These are phyloP conservation scores for Regulus satrapa DNA, from an alignment of 2,113 vertebrate genomes.

Conservation along the genomic window DNA sequence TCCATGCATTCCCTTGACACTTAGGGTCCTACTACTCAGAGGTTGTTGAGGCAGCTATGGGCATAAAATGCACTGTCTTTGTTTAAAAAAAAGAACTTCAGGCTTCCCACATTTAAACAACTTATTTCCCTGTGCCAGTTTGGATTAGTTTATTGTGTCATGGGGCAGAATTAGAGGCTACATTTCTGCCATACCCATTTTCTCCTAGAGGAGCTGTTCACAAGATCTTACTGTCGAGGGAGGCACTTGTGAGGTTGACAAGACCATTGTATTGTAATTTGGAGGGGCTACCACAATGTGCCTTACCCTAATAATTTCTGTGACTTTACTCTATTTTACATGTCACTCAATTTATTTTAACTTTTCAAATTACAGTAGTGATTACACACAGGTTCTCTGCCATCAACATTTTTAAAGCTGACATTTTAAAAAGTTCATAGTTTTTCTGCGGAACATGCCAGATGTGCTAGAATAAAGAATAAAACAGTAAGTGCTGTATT, in stretches of 20 bases:
- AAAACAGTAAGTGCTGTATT: background rate
- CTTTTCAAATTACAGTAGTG: background rate
- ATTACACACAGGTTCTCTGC: background rate
- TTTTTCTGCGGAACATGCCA: background rate
- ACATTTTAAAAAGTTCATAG: background rate
- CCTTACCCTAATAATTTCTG: background rate
- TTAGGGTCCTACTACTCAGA: background rate
- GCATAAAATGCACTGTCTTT: background rate
- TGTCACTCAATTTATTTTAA: background rate
- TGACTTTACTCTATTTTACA: background rate
- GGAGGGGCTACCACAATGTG: background rate
- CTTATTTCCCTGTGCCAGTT: background rate
- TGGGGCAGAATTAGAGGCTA: background rate
- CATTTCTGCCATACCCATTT: background rate
- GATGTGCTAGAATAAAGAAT: background rate
- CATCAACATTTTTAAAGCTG: background rate
- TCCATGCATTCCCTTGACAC: background rate
- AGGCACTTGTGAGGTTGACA: background rate
- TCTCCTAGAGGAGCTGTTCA: background rate
- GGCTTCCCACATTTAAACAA: background rate
- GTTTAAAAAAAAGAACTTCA: background rate
- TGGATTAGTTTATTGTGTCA: background rate
- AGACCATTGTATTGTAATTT: background rate
- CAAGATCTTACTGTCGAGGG: background rate
- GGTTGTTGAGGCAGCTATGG: background rate